Base-by-base conservation (phyloP, 2,888 invertebrate genomes). In the Metopia argyrocephala region DNA sequence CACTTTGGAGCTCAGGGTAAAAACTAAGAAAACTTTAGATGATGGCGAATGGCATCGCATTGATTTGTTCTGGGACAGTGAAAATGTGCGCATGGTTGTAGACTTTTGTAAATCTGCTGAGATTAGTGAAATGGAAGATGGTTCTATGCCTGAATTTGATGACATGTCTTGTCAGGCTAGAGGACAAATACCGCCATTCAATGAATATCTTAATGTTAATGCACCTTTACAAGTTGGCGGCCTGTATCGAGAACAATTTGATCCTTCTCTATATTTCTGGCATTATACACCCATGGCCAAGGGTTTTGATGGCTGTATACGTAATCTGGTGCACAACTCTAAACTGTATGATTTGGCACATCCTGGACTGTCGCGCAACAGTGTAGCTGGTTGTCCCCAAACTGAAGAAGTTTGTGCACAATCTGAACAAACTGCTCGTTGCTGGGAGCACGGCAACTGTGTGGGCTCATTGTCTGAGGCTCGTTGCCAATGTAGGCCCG, bases 21-120 rank as follows among this genome's bases (percentile, higher is more conserved):
- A 96, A 91, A 96, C 96, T 0, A 95, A 96, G 87, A 94, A 95
- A 88, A 94, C 95, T 0, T 91, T 98, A 80, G 96, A 97, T 88
- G 99, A 99, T 89, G 99, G 98, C 5, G 96, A 97, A 90, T 99
- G 99, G 99, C 99, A 99, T 91, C 93, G 97, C 76, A 92, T 99
- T 76, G 98, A 98, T 88, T 94, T 99, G 84, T 97, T 97, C 89
- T 98, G 98, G 96, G 95, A 96, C 85, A 96, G 97, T 3, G 98
- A 98, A 93, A 95, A 94, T 86, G 96, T 98, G 0, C 93, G 96
- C 85, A 94, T 98, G 93, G 95, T 98, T 4, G 96, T 98, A 12
- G 98, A 98, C 90, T 96, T 94, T 85, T 98, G 98, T 90, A 96
- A 95, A 89, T 96, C 96, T 0, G 97, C 97, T 0, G 95, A 96